These are phyloP conservation scores for Nettapus auritus DNA, from an alignment of 2,113 vertebrate genomes.

Conservation along the genomic window DNA sequence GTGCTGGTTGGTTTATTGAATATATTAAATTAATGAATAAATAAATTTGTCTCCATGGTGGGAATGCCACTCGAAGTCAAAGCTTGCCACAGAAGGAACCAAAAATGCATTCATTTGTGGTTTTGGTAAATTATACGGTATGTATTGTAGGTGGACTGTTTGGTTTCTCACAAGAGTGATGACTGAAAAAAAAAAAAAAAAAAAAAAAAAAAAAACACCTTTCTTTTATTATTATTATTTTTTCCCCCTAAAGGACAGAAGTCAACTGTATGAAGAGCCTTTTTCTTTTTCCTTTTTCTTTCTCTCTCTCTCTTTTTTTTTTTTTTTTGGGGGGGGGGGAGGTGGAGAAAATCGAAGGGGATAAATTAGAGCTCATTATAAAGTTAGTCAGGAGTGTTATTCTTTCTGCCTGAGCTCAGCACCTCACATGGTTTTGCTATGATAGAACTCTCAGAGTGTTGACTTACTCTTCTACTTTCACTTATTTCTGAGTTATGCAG, in stretches of 20 bases:
- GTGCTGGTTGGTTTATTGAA: slow-evolving; percentile 73
- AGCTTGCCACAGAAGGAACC: not conserved
- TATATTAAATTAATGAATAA: slow-evolving; percentile 75
- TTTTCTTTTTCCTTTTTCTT: too few relatives aligned
- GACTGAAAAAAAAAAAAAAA: not conserved
- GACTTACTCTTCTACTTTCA: not conserved
- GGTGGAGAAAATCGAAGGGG: too few relatives aligned
- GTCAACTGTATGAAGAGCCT: not conserved
- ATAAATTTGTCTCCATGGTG: slow-evolving; percentile 64
- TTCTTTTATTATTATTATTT: not conserved
- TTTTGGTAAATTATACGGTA: not conserved
- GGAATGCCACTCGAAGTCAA: slow-evolving; percentile 28
- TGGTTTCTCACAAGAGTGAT: not conserved
- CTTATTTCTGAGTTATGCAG: not conserved
- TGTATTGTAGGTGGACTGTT: not conserved
- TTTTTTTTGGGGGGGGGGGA: too few relatives aligned
- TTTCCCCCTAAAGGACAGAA: not conserved
- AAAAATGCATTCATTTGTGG: not conserved
- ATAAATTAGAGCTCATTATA: not conserved
- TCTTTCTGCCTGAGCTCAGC: not conserved
- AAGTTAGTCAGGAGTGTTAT: not conserved
- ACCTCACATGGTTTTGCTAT: not conserved
- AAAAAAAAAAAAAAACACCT: not conserved
- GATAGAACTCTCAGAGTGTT: not conserved
- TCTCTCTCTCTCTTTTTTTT: too few relatives aligned